Evolutionary conservation across 2,797 vertebrate genomes (phyloP).

Genomic region (Diplodus sargus): DNA sequence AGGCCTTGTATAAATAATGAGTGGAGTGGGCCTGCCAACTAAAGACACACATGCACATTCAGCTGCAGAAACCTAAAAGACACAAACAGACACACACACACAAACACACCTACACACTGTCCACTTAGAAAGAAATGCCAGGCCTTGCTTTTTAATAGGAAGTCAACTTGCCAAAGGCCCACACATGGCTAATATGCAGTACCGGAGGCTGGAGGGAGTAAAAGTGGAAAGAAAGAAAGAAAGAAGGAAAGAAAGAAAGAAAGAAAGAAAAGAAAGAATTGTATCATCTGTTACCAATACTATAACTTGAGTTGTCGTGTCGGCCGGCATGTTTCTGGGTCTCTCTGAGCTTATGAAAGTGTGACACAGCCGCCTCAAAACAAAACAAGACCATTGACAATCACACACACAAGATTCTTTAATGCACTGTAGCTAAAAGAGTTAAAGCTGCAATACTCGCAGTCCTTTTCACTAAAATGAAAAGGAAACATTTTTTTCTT

Average conservation of each 20-base stretch:
- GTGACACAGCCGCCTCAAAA: neutral
- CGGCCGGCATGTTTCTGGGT: neutral
- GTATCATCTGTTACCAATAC: conserved; percentile 56
- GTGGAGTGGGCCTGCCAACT: conserved; percentile 28
- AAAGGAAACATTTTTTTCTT: too few species aligned
- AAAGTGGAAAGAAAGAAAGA: neutral
- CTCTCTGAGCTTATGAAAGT: neutral
- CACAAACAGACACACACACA: neutral
- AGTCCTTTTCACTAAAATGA: too few species aligned
- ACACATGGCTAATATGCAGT: conserved; percentile 35
- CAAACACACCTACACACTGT: neutral
- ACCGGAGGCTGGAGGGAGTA: neutral
- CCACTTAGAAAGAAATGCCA: conserved; percentile 23
- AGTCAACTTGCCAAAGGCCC: conserved; percentile 24
- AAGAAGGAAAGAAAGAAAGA: neutral
- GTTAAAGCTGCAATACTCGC: neutral
- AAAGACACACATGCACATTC: conserved; percentile 21
- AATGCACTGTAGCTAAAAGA: neutral
- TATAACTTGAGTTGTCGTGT: neutral
- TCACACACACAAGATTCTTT: neutral
- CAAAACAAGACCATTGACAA: too few species aligned
- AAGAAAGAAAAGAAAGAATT: neutral
- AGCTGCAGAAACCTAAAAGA: conserved; percentile 3
- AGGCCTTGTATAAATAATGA: conserved; percentile 60
- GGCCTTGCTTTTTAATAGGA: conserved; percentile 27